These are phyloP conservation scores for Cerastis rubricosa DNA, from an alignment of 2,888 invertebrate genomes.

Conservation along the genomic window DNA sequence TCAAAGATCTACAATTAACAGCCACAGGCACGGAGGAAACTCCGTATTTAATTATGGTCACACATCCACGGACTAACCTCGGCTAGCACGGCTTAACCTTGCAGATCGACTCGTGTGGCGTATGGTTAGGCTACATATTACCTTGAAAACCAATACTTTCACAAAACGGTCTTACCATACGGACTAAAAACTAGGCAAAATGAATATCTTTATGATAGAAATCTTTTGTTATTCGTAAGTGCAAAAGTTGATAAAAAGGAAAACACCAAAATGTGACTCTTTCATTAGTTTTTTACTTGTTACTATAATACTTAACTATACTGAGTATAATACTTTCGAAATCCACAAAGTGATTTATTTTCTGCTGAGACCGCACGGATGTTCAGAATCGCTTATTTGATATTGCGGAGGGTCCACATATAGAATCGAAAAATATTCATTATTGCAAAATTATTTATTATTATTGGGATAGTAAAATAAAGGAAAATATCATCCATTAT, in stretches of 20 bases:
- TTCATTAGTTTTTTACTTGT: background rate
- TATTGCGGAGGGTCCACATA: background rate
- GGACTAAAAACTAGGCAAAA: background rate
- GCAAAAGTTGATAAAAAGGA: background rate
- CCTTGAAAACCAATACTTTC: background rate
- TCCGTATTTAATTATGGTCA: too few relatives aligned
- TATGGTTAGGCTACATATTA: background rate
- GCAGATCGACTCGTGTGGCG: too few relatives aligned
- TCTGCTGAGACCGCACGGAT: conserved; percentile 9
- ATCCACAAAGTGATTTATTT: conserved; percentile 24
- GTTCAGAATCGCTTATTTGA: conserved; percentile 18
- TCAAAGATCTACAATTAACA: too few relatives aligned
- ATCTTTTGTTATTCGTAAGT: background rate
- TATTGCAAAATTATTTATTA: conserved; percentile 4
- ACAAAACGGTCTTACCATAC: background rate
- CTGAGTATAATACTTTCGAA: background rate
- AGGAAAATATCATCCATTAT: background rate
- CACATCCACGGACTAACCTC: too few relatives aligned
- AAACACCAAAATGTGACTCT: background rate
- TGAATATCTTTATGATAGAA: background rate
- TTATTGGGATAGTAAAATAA: conserved; percentile 14
- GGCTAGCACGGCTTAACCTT: too few relatives aligned
- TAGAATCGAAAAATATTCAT: conserved; percentile 14
- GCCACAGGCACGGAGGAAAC: too few relatives aligned
- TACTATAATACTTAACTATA: too few relatives aligned